Evolutionary conservation across 2,797 vertebrate species (phyloP), one percentile per base, ranked within the genome.

Genomic region (Xenopus petersii): DNA sequence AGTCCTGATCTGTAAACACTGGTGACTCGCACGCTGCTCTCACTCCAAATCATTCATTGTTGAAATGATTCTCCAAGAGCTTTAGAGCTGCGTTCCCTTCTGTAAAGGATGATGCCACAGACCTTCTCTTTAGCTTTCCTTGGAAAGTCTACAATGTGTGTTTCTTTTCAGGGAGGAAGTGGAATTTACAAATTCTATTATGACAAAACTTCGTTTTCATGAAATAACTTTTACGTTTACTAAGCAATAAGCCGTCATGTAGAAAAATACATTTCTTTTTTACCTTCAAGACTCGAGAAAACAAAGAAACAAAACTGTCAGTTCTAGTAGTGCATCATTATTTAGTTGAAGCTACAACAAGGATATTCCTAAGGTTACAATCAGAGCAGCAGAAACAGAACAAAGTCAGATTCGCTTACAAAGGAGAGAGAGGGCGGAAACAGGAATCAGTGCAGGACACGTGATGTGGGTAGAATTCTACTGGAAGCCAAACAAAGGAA

Each of bases 181-280:
- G 87, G 88, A 89, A 87, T 89, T 87, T 93, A 91, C 88, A 91
- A 87, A 91, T 91, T 90, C 87, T 92, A 89, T 85, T 88, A 88
- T 90, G 89, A 93, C 91, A 91, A 90, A 90, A 78, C 88, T 80
- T 90, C 81, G 86, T 90, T 92, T 42, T 91, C 90, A 91, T 88
- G 91, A 92, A 92, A 30, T 2, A 30, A 30, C 26, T 30, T 30
- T 30, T 30, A 90, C 5, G 3, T 93, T 93, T 93, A 93, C 91
- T 93, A 89, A 91, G 91, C 91, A 89, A 87, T 91, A 92, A 92
- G 91, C 90, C 90, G 91, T 90, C 89, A 91, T 90, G 89, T 93
- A 93, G 88, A 93, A 93, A 93, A 93, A 93, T 93, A 93, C 91
- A 93, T 89, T 67, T 49, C 51, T 51, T 77, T 21, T 91, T 93